phyloP scores from a whole-genome alignment of 2,888 invertebrate species.

The Adelphocoris suturalis region DNA sequence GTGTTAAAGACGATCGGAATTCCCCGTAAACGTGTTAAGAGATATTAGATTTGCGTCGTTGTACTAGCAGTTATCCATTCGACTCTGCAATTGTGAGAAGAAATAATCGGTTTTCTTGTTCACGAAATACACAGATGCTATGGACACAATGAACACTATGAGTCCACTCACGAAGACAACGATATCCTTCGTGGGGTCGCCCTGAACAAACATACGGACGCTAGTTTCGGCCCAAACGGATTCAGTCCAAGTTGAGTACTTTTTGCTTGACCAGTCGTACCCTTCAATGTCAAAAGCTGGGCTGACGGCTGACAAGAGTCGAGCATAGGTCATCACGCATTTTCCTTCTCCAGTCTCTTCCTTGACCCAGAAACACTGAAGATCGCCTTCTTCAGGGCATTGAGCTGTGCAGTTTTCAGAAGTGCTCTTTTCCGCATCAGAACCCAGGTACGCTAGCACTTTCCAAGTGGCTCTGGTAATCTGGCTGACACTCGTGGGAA shows the following conservation, averaged over 20 bases:
- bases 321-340: conserved; percentile 87
- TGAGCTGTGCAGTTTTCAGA: conserved; percentile 79
- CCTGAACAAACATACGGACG: conserved; percentile 88
- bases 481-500: conserved; percentile 80
- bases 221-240: conserved; percentile 89
- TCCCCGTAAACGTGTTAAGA: conserved; percentile 45
- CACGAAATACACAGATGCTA: conserved; percentile 61
- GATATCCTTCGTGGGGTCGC: conserved; percentile 82
- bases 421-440: conserved; percentile 76
- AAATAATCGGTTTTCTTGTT: conserved; percentile 69
- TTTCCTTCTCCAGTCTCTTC: conserved; percentile 83
- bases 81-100: not conserved
- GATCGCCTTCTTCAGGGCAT: conserved; percentile 77
- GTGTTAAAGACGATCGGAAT: conserved; percentile 33
- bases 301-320: conserved; percentile 87
- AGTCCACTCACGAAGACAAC: conserved; percentile 81
- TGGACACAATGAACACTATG: conserved; percentile 54
- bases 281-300: conserved; percentile 89
- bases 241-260: conserved; percentile 93
- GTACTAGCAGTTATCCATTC: conserved; percentile 55
- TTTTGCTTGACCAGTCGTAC: conserved; percentile 87
- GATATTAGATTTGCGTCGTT: conserved; percentile 65
- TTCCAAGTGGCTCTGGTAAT: conserved; percentile 83
- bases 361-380: conserved; percentile 80
- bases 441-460: conserved; percentile 83